Base-by-base conservation (phyloP, 2,888 invertebrate species). In the Apantesis nais region DNA sequence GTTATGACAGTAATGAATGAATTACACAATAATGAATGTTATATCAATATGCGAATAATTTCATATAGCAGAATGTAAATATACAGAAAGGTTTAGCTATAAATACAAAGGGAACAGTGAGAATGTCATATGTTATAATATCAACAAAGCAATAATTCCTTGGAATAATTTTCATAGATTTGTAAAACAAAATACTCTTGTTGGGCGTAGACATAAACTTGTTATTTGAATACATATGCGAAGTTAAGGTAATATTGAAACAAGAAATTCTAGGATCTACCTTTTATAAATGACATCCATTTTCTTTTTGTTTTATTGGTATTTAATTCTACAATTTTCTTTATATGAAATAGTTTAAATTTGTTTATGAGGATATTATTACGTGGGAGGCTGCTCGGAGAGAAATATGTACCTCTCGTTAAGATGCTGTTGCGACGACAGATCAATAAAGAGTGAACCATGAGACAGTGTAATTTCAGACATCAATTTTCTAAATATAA, bases 381-480 rank as follows among this genome's bases (percentile, higher is more conserved):
- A 25, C 34, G 19, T 37, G 22, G 22, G 39, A 66, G 55, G 55
- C 52, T 37, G 66, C 25, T 58, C 25, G 11, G 37, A 66, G 48
- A 70, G 70, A 29, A 70, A 71, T 25, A 66, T 68, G 63, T 71
- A 75, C 71, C 74, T 72, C 70, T 74, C 72, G 72, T 64, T 67
- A 84, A 81, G 91, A 91, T 89, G 92, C 91, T 91, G 92, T 86
- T 86, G 79, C 84, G 86, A 78, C 78, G 88, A 76, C 86, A 92
- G 91, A 92, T 92, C 92, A 89, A 92, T 92, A 92, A 80, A 79
- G 79, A 84, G 85, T 79, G 76, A 78, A 78, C 75, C 78, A 81
- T 75, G 86, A 88, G 90, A 91, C 89, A 83, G 86, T 82, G 66
- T 75, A 66, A 76, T 81, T 83, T 66, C 65, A 44, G 61, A 69